phyloP scores from a whole-genome alignment of 2,888 invertebrate species.

The Cantharis nigra region DNA sequence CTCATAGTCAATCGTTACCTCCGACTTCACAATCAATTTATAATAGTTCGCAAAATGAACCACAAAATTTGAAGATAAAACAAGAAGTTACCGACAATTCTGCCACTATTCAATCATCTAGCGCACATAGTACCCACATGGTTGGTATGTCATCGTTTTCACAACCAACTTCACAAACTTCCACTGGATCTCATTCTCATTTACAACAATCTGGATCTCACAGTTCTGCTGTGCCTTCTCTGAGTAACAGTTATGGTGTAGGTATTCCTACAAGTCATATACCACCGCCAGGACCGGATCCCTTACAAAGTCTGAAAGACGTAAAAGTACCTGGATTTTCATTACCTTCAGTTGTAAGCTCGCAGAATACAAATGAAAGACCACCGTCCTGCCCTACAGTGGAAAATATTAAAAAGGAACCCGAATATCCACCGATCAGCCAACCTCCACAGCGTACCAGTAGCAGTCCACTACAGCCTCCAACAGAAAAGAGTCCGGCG shows the following conservation, averaged over 20 bases:
- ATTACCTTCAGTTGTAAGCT: constrained; percentile 47
- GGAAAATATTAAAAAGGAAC: constrained; percentile 77
- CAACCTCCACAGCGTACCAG: constrained; percentile 36
- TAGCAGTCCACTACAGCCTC: constrained; percentile 34
- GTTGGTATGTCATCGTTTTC: constrained; percentile 12
- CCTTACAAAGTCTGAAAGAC: constrained; percentile 77
- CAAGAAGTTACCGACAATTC: constrained; percentile 64
- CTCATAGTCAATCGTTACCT: constrained; percentile 7
- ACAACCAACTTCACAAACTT: constrained; percentile 1
- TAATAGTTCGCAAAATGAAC: constrained; percentile 59
- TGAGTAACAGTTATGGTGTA: constrained; percentile 16
- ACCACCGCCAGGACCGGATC: constrained; percentile 58
- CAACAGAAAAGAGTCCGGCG: constrained; percentile 33
- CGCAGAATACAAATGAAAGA: constrained; percentile 46
- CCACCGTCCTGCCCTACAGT: constrained; percentile 66
- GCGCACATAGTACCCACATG: constrained; percentile 2
- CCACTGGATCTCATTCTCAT: constrained; percentile 5
- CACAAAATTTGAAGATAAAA: constrained; percentile 74
- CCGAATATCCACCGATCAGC: constrained; percentile 58
- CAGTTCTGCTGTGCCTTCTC: constrained; percentile 4
- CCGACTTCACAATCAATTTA: constrained; percentile 31
- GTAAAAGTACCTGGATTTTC: constrained; percentile 78
- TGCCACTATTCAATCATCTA: constrained; percentile 25
- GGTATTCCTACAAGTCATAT: constrained; percentile 13
- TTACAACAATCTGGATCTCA: constrained; percentile 3